Percentiles rank a stretch among this genome's conserved stretches.
Conservation (phyloP, 2,113 vertebrate genomes). For the Ploceus nigricollis region DNA sequence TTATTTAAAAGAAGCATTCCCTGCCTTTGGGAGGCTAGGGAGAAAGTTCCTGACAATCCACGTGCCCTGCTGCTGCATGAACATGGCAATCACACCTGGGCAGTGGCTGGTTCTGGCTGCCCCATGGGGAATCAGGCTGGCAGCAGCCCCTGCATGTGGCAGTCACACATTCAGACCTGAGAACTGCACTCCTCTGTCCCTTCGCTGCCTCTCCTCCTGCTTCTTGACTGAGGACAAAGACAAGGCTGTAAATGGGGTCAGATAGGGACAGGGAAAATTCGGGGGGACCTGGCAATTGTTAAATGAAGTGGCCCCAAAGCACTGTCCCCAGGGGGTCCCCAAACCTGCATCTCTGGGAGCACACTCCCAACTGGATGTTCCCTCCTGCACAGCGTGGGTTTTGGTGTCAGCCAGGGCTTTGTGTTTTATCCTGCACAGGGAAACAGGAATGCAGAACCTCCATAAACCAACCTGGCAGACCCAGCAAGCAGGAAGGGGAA, state of each 20-base stretch:
- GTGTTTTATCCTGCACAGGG: neutral
- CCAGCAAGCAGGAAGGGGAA: neutral
- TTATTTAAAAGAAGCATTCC: neutral
- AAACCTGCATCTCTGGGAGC: neutral
- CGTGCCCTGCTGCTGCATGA: neutral
- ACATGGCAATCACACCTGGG: rapidly evolving
- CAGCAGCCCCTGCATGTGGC: rapidly evolving
- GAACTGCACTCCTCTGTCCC: neutral
- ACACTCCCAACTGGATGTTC: neutral
- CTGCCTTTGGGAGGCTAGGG: neutral
- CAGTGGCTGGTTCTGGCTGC: neutral
- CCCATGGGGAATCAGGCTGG: neutral
- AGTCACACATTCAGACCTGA: rapidly evolving
- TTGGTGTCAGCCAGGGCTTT: neutral
- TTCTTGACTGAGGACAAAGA: neutral
- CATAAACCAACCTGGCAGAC: neutral
- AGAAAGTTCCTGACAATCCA: neutral
- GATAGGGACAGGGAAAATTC: neutral
- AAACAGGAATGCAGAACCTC: neutral
- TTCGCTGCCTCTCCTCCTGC: neutral
- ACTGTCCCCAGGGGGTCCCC: neutral
- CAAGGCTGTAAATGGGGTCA: neutral
- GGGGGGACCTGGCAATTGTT: neutral
- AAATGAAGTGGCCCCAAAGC: neutral
- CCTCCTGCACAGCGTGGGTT: rapidly evolving